phyloP scores from a whole-genome alignment of 1,140 invertebrate genomes.

The Neotoxoptera formosana region DNA sequence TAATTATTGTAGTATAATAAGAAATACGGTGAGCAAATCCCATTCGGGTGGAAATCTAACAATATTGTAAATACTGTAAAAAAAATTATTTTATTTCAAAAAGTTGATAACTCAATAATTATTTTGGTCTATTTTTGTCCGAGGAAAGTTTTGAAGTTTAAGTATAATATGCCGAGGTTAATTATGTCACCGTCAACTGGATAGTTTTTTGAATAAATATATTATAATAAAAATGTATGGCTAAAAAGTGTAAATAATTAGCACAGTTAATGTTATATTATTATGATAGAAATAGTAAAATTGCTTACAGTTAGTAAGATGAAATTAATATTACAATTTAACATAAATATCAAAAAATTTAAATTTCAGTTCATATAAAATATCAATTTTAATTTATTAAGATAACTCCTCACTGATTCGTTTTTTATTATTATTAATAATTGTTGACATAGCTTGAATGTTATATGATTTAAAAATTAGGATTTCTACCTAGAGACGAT shows the following conservation, averaged over 20 bases:
- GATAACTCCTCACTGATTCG: not conserved
- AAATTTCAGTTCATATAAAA: too few relatives aligned
- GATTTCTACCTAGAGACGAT: not conserved
- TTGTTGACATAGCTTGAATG: not conserved
- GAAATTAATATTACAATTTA: not conserved
- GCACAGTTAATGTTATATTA: too few relatives aligned
- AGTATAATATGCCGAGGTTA: not conserved
- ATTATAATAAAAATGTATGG: not conserved
- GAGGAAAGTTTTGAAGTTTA: not conserved
- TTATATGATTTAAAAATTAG: not conserved
- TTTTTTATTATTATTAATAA: not conserved
- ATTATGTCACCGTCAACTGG: not conserved
- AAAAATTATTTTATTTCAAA: too few relatives aligned
- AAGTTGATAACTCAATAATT: not conserved
- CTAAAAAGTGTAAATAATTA: not conserved
- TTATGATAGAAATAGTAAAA: too few relatives aligned
- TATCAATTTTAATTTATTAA: too few relatives aligned
- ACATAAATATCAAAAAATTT: not conserved
- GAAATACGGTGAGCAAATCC: not conserved
- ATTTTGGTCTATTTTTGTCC: too few relatives aligned
- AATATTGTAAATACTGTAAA: not conserved
- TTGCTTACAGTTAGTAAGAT: too few relatives aligned
- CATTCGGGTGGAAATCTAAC: not conserved
- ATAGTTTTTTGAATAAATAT: not conserved
- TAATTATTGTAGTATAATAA: not conserved